These are phyloP conservation scores for Tuberolachnus salignus DNA, from an alignment of 2,888 invertebrate species.

Conservation along the genomic window DNA sequence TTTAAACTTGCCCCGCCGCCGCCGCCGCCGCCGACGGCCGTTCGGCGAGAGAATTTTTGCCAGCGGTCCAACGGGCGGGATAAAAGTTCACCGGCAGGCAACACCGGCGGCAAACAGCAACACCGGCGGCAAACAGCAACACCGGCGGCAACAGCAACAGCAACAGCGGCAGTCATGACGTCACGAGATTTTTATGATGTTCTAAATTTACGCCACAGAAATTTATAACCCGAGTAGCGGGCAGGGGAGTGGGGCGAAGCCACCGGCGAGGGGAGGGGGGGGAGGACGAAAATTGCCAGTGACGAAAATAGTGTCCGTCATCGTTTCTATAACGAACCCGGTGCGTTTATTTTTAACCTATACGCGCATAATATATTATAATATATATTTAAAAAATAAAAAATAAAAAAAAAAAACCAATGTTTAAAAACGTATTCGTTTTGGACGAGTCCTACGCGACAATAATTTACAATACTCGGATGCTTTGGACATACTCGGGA, in stretches of 20 bases:
- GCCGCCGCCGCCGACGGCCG: not conserved
- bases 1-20: constrained; percentile 39
- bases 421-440: too few species aligned
- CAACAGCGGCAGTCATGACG: constrained; percentile 26
- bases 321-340: constrained; percentile 26
- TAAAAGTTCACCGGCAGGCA: not conserved
- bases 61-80: constrained; percentile 22
- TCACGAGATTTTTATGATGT: constrained; percentile 28
- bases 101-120: not conserved
- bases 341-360: constrained; percentile 27
- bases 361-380: not conserved
- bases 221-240: not conserved
- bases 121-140: not conserved
- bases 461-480: too few species aligned
- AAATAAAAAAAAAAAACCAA: too few species aligned
- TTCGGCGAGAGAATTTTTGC: constrained; percentile 30
- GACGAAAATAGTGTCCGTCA: constrained; percentile 54
- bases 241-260: not conserved
- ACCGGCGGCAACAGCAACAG: not conserved
- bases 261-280: too few species aligned
- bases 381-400: too few species aligned
- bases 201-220: constrained; percentile 47
- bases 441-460: too few species aligned
- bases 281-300: constrained; percentile 23
- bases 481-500: too few species aligned